A percentile compares a stretch with the other conserved stretches of the same genome.
Evolutionary conservation across 2,797 vertebrate genomes (phyloP).

Genomic region (Gallirallus australis): DNA sequence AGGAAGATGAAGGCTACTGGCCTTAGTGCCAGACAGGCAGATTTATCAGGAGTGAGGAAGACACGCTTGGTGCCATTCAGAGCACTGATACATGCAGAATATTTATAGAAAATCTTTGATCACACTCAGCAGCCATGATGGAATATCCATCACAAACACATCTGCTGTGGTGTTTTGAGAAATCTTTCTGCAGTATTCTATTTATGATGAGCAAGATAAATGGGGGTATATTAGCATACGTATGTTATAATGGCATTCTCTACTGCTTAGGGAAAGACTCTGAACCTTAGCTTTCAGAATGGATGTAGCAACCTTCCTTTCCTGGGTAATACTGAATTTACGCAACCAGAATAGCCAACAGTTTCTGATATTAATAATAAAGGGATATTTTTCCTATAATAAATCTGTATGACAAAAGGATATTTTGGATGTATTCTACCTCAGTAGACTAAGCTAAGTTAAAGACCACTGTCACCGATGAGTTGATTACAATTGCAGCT

Average conservation of each 20-base stretch:
- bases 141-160: conserved; percentile 12
- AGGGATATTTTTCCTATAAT: neutral
- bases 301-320: neutral
- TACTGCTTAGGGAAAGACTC: neutral
- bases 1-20: neutral
- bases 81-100: neutral
- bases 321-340: neutral
- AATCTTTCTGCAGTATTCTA: neutral
- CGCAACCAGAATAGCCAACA: neutral
- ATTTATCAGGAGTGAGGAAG: neutral
- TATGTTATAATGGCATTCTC: neutral
- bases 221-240: neutral
- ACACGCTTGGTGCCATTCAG: neutral
- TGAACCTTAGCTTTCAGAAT: neutral
- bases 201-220: neutral
- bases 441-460: neutral
- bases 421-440: neutral
- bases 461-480: neutral
- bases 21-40: neutral
- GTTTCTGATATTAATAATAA: neutral
- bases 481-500: neutral
- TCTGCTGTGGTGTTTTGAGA: conserved; percentile 2
- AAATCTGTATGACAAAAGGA: neutral
- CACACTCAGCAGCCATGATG: neutral
- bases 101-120: conserved; percentile 39